These are phyloP conservation scores for Ericerus pela DNA, from an alignment of 1,140 invertebrate species.

Conservation along the genomic window DNA sequence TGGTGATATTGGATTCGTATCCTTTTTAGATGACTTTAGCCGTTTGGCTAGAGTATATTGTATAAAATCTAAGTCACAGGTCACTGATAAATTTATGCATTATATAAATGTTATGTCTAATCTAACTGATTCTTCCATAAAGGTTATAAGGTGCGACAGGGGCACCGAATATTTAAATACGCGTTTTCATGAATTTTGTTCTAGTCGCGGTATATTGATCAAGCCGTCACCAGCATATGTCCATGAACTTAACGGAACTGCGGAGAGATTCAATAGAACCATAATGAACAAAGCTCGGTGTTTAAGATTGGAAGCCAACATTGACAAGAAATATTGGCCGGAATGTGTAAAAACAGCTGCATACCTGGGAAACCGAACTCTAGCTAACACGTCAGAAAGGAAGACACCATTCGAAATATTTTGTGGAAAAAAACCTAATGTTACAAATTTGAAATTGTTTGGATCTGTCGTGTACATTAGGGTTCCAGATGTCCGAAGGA, in stretches of 20 bases:
- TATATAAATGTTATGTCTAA: conserved; percentile 15
- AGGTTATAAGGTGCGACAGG: conserved; percentile 16
- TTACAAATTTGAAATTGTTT: conserved; percentile 11
- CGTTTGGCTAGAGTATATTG: conserved; percentile 21
- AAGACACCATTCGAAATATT: conserved; percentile 4
- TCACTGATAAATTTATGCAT: conserved; percentile 19
- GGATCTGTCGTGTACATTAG: conserved; percentile 22
- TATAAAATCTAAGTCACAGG: conserved; percentile 22
- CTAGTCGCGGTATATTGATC: neutral
- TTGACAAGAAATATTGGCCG: conserved; percentile 16
- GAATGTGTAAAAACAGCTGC: conserved; percentile 16
- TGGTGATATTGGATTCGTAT: conserved; percentile 23
- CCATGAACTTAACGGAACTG: conserved; percentile 9
- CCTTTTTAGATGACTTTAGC: conserved; percentile 26
- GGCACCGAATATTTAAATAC: conserved; percentile 16
- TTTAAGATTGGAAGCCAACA: conserved; percentile 14
- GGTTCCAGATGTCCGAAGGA: conserved; percentile 18
- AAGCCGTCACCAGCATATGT: neutral
- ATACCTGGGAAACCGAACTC: conserved; percentile 17
- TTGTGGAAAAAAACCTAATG: neutral
- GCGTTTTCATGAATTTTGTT: neutral
- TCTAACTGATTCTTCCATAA: conserved; percentile 1
- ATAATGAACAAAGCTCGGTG: conserved; percentile 18
- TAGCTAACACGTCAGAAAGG: neutral
- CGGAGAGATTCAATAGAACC: conserved; percentile 17